Evolutionary conservation across 2,888 invertebrate genomes (phyloP).

Genomic region (Monopis laevigella): DNA sequence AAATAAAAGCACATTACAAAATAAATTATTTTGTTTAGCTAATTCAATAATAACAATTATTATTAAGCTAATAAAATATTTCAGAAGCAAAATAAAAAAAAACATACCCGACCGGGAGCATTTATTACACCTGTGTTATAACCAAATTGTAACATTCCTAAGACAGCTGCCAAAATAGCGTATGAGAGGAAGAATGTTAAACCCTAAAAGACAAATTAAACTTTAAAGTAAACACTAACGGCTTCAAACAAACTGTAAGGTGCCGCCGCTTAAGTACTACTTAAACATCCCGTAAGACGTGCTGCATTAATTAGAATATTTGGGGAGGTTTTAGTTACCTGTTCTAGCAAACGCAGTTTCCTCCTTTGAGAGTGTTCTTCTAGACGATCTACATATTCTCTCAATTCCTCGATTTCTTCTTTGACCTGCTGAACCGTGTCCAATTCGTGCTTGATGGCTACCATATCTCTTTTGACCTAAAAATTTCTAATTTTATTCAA

Average conservation of each 20-base stretch:
- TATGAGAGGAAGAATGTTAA: slow-evolving; percentile 94
- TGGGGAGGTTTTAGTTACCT: slow-evolving; percentile 68
- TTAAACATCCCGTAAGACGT: background rate
- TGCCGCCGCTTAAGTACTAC: background rate
- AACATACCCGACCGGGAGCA: slow-evolving; percentile 84
- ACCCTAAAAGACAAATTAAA: slow-evolving; percentile 72
- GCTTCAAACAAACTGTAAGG: background rate
- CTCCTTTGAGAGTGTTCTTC: slow-evolving; percentile 92
- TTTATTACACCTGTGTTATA: slow-evolving; percentile 98
- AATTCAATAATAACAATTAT: no score
- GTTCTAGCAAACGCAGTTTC: slow-evolving; percentile 90
- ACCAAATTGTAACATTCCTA: slow-evolving; percentile 96
- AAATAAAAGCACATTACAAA: no score
- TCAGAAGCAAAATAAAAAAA: no score
- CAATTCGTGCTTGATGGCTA: slow-evolving; percentile 92
- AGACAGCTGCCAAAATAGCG: slow-evolving; percentile 92
- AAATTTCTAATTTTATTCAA: background rate
- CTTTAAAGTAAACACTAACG: background rate
- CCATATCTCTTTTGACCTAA: slow-evolving; percentile 92
- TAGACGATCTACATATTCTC: slow-evolving; percentile 91
- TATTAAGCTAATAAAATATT: no score
- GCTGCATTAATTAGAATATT: background rate
- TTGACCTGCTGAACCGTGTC: slow-evolving; percentile 95
- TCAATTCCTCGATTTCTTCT: slow-evolving; percentile 91
- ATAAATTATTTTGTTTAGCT: no score